Evolutionary conservation across 2,888 invertebrate species (phyloP), one percentile per base, ranked within the genome.

Genomic region (Zygothrica quintamaculata): DNA sequence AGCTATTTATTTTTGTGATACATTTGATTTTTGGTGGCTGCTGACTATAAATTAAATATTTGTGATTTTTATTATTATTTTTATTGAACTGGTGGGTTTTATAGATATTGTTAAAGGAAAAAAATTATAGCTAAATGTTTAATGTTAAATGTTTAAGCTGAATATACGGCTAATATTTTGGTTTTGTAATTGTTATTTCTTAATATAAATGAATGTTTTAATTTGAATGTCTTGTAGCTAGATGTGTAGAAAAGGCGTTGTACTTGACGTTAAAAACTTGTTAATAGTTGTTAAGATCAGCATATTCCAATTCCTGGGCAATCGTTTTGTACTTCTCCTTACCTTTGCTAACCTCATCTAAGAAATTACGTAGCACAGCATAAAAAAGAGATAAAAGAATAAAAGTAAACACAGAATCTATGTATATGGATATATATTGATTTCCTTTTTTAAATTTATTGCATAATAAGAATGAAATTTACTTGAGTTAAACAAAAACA

Each of bases 271-370:
- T 59, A 57, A 74, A 62, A 74, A 62, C 44, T 42, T 50, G 11
- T 13, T 88, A 90, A 72, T 98, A 90, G 96, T 96, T 89, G 74
- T 90, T 90, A 89, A 98, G 93, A 92, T 99, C 98, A 77, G 98
- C 97, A 92, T 98, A 98, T 92, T 98, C 98, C 94, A 99, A 95
- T 93, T 99, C 98, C 91, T 98, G 98, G 88, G 98, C 98, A 92
- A 99, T 98, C 79, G 96, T 95, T 94, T 99, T 99, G 94, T 97
- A 99, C 93, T 97, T 97, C 93, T 97, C 97, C 93, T 98, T 98
- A 91, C 97, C 97, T 92, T 95, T 95, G 84, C 95, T 93, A 90
- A 97, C 93, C 90, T 97, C 96, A 92, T 97, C 97, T 97, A 94
- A 1, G n/a, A n/a, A 40, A 56, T 36, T 18, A 53, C 47, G n/a